phyloP scores from a whole-genome alignment of 2,888 invertebrate genomes.

The Agonopterix heracliana region DNA sequence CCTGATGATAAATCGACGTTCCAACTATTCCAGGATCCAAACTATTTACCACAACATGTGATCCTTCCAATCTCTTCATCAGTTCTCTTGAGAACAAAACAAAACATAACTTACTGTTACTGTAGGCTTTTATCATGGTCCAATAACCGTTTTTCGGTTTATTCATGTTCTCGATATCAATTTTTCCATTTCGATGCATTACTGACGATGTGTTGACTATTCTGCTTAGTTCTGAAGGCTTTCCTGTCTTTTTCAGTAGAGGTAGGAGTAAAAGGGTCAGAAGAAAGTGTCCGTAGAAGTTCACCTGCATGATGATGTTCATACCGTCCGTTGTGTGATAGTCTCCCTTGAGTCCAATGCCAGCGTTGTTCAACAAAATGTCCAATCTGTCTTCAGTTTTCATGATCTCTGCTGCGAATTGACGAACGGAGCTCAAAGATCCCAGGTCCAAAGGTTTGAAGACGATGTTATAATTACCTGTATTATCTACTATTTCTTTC shows the following conservation, averaged over 20 bases:
- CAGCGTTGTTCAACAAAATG: slow-evolving; percentile 91
- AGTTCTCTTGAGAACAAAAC: slow-evolving; percentile 82
- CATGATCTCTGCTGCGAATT: slow-evolving; percentile 85
- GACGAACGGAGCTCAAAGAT: slow-evolving; percentile 82
- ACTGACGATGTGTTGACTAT: slow-evolving; percentile 85
- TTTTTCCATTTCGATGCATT: slow-evolving; percentile 77
- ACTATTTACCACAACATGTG: slow-evolving; percentile 84
- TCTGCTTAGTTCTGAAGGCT: slow-evolving; percentile 76
- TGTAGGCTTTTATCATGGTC: slow-evolving; percentile 65
- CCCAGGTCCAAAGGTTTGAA: slow-evolving; percentile 83
- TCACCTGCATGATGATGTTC: slow-evolving; percentile 91
- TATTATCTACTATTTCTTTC: slow-evolving; percentile 77
- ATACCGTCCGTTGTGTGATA: slow-evolving; percentile 83
- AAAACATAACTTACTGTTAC: slow-evolving; percentile 81
- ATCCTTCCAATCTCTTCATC: slow-evolving; percentile 75
- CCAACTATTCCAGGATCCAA: slow-evolving; percentile 90
- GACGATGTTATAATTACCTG: slow-evolving; percentile 79
- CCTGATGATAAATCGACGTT: slow-evolving; percentile 77
- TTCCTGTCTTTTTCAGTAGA: slow-evolving; percentile 76
- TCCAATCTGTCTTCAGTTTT: slow-evolving; percentile 81
- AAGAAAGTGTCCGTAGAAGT: slow-evolving; percentile 93
- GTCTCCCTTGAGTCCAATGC: slow-evolving; percentile 78
- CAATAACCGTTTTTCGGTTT: slow-evolving; percentile 63
- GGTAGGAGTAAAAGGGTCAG: slow-evolving; percentile 90
- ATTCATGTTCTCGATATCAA: slow-evolving; percentile 81